Evolutionary conservation across 2,113 vertebrate species (phyloP).

Genomic region (Poecile atricapillus): DNA sequence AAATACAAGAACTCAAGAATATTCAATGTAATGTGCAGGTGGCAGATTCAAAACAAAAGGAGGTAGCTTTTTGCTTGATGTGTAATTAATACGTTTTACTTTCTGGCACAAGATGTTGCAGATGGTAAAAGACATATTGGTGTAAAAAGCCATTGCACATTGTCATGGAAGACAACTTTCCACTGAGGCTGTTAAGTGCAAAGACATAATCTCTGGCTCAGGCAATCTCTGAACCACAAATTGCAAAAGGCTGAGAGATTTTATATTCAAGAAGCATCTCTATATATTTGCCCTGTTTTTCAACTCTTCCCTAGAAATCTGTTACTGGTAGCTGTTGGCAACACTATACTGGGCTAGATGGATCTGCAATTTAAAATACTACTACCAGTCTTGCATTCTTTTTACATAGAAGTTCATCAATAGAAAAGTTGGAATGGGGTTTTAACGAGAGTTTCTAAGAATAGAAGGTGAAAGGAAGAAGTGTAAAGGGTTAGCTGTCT

Average conservation of each 20-base stretch:
- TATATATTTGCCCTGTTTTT: background rate
- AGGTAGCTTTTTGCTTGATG: background rate
- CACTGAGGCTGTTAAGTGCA: background rate
- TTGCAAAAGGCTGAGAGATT: background rate
- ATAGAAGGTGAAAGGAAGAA: background rate
- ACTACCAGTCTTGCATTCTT: background rate
- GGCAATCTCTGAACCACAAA: conserved; percentile 14
- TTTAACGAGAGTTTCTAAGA: background rate
- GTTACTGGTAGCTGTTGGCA: background rate
- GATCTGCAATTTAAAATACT: background rate
- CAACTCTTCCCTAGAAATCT: background rate
- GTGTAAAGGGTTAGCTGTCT: background rate
- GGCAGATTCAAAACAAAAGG: background rate
- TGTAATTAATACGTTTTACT: background rate
- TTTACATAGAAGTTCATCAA: background rate
- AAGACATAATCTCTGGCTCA: background rate
- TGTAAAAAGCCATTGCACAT: background rate
- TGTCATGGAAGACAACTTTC: background rate
- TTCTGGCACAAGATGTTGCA: background rate
- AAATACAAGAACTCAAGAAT: background rate
- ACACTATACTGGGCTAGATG: background rate
- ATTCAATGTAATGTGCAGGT: background rate
- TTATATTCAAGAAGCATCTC: background rate
- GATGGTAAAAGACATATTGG: background rate
- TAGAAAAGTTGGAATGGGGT: background rate